Evolutionary conservation across 2,888 invertebrate genomes (phyloP), one percentile per base, ranked within the genome.

Genomic region (Dicyrtomina minuta): DNA sequence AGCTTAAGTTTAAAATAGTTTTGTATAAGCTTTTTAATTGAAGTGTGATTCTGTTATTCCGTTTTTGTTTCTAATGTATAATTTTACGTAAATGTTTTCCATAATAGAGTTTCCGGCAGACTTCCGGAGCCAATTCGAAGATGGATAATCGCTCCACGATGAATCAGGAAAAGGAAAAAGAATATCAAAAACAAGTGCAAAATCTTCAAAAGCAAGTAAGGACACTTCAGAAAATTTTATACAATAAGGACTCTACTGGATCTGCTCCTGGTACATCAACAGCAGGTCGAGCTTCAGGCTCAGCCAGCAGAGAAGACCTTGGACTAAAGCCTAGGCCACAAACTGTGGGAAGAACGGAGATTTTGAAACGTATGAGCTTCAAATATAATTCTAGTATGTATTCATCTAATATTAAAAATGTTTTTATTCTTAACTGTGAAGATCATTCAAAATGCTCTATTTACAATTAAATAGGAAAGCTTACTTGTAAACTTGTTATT

Each of bases 171-270:
- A 75, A 74, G 56, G 77, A 77, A 49, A 73, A 72, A 17, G 77
- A 77, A 44, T 75, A 73, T 51, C 73, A 77, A 56, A 75, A 74
- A 49, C 68, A 60, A 22, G 67, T 77, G 27, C 70, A 64, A 56
- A 61, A 24, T 17, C 51, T 77, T 10, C 69, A 73, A 44, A 74
- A 74, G 41, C 77, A 75, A 72, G 75, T 77, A 8, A 39, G 77
- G 46, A 75, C 75, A 17, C 64, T 75, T 17, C 77, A 77, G 43
- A 73, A 71, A 59, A 75, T 77, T 43, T 53, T 75, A 24, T 77
- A 74, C 59, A 73, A 68, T 46, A 74, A 72, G 58, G 74, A 77
- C 46, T 46, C 70, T 1, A 70, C 72, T 20, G 71, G 71, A 12
- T 43, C 70, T 51, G 15, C 67, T 15, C 46, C 24, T 2, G 1